These are phyloP conservation scores for Notothenia rossii DNA, from an alignment of 2,113 vertebrate species.

Conservation along the genomic window DNA sequence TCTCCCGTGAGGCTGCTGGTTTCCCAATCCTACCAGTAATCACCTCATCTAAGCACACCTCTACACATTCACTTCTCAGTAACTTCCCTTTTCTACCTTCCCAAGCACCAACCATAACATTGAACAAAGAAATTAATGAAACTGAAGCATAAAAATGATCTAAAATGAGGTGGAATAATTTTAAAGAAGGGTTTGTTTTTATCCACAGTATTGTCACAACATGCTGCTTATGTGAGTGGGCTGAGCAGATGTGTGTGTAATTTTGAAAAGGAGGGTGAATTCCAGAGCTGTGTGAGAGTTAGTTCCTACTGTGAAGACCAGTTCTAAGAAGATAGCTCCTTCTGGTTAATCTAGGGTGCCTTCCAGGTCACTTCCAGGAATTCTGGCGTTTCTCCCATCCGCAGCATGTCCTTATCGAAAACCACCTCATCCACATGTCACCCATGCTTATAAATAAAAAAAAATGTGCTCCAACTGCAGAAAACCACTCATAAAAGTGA, in stretches of 20 bases:
- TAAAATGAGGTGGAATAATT: neutral
- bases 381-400: slow-evolving; percentile 33
- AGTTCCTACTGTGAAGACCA: slow-evolving; percentile 36
- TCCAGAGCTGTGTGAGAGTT: slow-evolving; percentile 53
- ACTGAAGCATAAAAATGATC: slow-evolving; percentile 17
- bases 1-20: slow-evolving; percentile 60
- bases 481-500: slow-evolving; percentile 60
- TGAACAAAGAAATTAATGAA: slow-evolving; percentile 4
- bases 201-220: slow-evolving; percentile 57
- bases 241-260: slow-evolving; percentile 55
- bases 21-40: slow-evolving; percentile 62
- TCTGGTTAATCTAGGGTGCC: slow-evolving; percentile 46
- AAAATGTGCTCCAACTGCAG: slow-evolving; percentile 52
- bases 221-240: slow-evolving; percentile 51
- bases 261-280: slow-evolving; percentile 72
- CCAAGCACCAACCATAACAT: neutral
- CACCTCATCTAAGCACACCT: slow-evolving; percentile 51
- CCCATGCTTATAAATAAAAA: slow-evolving; percentile 44
- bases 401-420: slow-evolving; percentile 41
- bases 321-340: slow-evolving; percentile 35
- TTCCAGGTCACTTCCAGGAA: slow-evolving; percentile 58
- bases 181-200: slow-evolving; percentile 42
- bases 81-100: slow-evolving; percentile 1
- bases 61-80: slow-evolving; percentile 26
- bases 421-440: slow-evolving; percentile 42